Evolutionary conservation across 2,113 vertebrate species (phyloP).

Genomic region (Jaculus jaculus): DNA sequence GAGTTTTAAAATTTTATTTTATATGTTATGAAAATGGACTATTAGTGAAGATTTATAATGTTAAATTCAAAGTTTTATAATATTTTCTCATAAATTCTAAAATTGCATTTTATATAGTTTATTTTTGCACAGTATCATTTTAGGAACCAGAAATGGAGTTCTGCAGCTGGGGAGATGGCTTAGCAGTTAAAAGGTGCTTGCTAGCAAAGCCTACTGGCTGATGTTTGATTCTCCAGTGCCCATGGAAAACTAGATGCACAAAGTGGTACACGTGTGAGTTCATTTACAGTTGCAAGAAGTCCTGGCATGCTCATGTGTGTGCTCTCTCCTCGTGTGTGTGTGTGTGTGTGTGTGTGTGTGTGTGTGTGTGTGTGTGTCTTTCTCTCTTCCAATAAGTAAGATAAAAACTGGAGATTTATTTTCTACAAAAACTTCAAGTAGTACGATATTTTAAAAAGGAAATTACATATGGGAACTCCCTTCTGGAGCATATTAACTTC

Average conservation of each 20-base stretch:
- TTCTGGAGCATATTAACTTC: slow-evolving; percentile 24
- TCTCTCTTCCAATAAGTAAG: no score
- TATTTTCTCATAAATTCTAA: slow-evolving; percentile 5
- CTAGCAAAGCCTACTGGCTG: no score
- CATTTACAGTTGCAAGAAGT: no score
- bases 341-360: no score
- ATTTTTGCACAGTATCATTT: not conserved
- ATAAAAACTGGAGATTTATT: not conserved
- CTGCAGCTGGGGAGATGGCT: no score
- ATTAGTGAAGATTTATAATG: not conserved
- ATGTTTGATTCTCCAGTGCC: no score
- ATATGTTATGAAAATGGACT: not conserved
- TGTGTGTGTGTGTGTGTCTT: no score
- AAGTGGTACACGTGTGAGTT: no score
- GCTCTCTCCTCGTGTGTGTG: no score
- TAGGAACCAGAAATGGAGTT: not conserved
- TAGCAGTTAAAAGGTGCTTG: no score
- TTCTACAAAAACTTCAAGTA: not conserved
- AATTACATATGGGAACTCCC: not conserved
- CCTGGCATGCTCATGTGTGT: no score
- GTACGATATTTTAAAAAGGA: slow-evolving; percentile 13
- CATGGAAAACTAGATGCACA: no score
- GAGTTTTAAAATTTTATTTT: not conserved
- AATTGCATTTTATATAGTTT: not conserved
- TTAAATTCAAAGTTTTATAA: slow-evolving; percentile 21